Conservation (phyloP, 2,113 vertebrate species). For the Oryzias melastigma region DNA sequence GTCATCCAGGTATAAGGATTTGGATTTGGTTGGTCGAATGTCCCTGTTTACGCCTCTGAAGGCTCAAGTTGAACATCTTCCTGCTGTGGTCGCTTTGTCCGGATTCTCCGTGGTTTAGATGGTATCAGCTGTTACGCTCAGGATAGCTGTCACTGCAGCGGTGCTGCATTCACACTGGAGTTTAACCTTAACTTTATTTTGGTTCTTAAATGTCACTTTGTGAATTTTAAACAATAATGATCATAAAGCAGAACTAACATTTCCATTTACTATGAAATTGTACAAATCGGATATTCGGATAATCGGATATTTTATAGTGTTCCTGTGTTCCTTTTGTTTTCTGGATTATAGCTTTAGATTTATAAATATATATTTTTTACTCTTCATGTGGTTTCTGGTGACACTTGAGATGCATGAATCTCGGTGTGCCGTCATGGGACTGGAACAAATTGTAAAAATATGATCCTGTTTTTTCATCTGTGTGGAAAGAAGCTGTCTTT, state of each 20-base stretch:
- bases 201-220: no score
- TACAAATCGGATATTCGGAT: no score
- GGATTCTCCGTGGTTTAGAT: background rate
- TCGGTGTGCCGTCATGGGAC: constrained; percentile 3
- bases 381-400: no score
- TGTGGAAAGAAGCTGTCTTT: constrained; percentile 17
- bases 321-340: no score
- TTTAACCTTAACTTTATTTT: no score
- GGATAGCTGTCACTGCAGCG: background rate
- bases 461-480: constrained; percentile 3
- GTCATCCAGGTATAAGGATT: constrained; percentile 86
- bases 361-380: no score
- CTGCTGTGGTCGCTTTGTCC: background rate
- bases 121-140: constrained; percentile 2
- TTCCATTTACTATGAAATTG: no score
- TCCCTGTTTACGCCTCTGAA: background rate
- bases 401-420: background rate
- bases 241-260: no score
- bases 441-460: constrained; percentile 7
- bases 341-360: no score
- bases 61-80: background rate
- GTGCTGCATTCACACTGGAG: background rate
- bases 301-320: no score
- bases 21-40: background rate
- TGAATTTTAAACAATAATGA: no score